Evolutionary conservation across 2,797 vertebrate species (phyloP).

Genomic region (Pitangus sulphuratus): DNA sequence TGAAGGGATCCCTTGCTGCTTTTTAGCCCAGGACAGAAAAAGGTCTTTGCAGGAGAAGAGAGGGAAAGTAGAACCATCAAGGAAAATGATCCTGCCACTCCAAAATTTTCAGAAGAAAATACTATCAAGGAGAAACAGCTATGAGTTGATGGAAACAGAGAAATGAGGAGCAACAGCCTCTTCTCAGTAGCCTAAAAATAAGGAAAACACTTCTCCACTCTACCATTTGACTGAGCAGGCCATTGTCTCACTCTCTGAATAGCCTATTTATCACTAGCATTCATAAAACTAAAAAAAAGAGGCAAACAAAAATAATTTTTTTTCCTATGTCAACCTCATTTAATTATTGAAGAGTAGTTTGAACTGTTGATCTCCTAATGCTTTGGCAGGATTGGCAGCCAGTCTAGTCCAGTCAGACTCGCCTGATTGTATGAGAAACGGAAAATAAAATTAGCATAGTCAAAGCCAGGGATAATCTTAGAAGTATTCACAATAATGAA

Average conservation of each 20-base stretch:
- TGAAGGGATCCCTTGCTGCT: background rate
- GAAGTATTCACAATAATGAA: conserved; percentile 46
- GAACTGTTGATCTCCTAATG: conserved; percentile 13
- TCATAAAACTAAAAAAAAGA: background rate
- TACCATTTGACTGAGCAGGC: background rate
- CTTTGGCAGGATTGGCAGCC: background rate
- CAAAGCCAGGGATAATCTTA: conserved; percentile 36
- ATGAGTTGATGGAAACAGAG: background rate
- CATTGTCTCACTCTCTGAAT: conserved; percentile 3
- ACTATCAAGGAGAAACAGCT: background rate
- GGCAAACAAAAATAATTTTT: conserved; percentile 41
- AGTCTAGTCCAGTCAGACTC: conserved; percentile 14
- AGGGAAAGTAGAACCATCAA: background rate
- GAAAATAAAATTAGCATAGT: conserved; percentile 55
- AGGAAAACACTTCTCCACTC: background rate
- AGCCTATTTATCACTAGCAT: conserved; percentile 13
- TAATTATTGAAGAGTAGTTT: conserved; percentile 24
- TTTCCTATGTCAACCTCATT: background rate
- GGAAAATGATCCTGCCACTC: background rate
- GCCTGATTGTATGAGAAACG: conserved; percentile 10
- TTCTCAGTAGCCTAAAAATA: background rate
- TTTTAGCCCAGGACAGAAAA: background rate
- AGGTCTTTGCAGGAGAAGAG: background rate
- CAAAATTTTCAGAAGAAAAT: background rate
- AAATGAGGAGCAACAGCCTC: background rate